A percentile compares a stretch with the other conserved stretches of the same genome.
Evolutionary conservation across 53 echinoderm and acorn worm species (phyloP).

Genomic region (Echinometra lucunter): DNA sequence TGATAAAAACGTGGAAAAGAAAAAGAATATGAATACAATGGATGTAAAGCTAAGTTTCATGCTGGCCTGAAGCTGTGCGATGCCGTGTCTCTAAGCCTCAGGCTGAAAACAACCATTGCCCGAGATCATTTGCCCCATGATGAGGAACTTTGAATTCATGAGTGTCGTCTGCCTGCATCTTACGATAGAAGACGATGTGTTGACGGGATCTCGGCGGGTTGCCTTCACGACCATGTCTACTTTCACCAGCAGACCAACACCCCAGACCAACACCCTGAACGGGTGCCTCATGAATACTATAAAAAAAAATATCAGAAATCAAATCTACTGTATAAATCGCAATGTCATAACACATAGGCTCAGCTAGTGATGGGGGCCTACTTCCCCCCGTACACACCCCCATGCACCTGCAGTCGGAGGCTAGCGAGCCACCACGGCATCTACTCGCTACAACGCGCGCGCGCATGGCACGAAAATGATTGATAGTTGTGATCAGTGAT

Average conservation of each 20-base stretch:
- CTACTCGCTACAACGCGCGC: conserved; percentile 28
- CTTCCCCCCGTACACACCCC: neutral
- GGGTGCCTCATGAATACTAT: conserved; percentile 63
- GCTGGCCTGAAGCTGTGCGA: conserved; percentile 57
- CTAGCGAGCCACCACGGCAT: neutral
- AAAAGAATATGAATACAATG: conserved; percentile 17
- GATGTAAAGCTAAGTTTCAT: conserved; percentile 57
- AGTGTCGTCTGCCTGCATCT: conserved; percentile 14
- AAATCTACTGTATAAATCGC: conserved; percentile 3
- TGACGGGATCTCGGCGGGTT: conserved; percentile 13
- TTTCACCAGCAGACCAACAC: conserved; percentile 49
- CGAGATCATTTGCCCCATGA: neutral
- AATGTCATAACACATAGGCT: conserved; percentile 15
- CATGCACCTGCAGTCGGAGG: conserved; percentile 55
- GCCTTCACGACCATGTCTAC: conserved; percentile 10
- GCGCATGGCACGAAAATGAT: conserved; percentile 54
- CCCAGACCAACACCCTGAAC: conserved; percentile 59
- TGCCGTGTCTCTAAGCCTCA: conserved; percentile 53
- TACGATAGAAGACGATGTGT: neutral
- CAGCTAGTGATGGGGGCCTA: neutral
- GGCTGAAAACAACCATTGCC: conserved; percentile 57
- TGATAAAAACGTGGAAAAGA: conserved; percentile 7
- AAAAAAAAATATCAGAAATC: conserved; percentile 63
- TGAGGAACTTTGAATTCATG: conserved; percentile 21
- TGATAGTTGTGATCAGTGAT: conserved; percentile 64